Evolutionary conservation across 2,797 vertebrate species (phyloP).

Genomic region (Sebastes hopkinsi): DNA sequence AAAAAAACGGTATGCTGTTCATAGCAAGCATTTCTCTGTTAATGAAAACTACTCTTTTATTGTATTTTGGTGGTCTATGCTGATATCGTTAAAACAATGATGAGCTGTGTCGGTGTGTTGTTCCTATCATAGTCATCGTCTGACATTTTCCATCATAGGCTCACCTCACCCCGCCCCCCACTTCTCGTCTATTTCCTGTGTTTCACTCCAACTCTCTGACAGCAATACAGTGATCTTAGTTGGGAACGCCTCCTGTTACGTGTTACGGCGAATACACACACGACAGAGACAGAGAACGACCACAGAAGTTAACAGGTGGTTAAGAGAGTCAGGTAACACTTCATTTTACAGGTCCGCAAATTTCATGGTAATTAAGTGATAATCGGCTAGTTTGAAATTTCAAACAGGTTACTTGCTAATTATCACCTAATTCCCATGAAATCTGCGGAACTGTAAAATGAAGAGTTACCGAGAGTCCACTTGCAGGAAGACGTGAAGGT

Average conservation of each 20-base stretch:
- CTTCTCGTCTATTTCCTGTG: slow-evolving; percentile 27
- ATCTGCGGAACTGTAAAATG: too few relatives aligned
- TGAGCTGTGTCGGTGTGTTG: slow-evolving; percentile 58
- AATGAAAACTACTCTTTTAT: slow-evolving; percentile 41
- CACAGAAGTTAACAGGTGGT: not conserved
- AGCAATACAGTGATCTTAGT: slow-evolving; percentile 66
- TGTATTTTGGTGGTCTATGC: slow-evolving; percentile 57
- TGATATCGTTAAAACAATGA: slow-evolving; percentile 52
- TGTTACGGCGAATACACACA: not conserved
- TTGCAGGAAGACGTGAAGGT: not conserved
- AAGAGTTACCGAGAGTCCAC: not conserved
- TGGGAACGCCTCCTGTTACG: slow-evolving; percentile 32
- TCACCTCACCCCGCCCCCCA: not conserved
- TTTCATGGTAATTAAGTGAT: too few relatives aligned
- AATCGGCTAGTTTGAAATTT: too few relatives aligned
- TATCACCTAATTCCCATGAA: too few relatives aligned
- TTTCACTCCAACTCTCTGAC: slow-evolving; percentile 56
- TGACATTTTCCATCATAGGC: slow-evolving; percentile 27
- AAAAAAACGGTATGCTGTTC: slow-evolving; percentile 19
- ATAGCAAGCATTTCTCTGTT: slow-evolving; percentile 32
- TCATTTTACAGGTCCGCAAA: too few relatives aligned
- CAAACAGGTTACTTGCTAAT: too few relatives aligned
- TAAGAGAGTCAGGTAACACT: not conserved
- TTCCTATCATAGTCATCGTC: slow-evolving; percentile 44
- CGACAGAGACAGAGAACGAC: slow-evolving; percentile 5